Base-by-base conservation (phyloP, 2,113 vertebrate species). In the Toxotes jaculatrix region DNA sequence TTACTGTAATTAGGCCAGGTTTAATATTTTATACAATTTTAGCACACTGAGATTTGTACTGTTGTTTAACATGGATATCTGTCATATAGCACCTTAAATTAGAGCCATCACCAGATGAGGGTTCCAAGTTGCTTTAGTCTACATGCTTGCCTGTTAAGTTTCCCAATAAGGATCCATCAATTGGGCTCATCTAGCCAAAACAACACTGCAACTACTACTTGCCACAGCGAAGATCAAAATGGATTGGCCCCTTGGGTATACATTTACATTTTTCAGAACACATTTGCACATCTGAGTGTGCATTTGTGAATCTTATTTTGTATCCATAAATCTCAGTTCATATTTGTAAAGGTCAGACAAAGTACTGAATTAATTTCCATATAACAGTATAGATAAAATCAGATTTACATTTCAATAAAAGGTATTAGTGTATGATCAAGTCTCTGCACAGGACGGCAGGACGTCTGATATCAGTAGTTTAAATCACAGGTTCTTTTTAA, bases 241-340 rank as follows among this genome's bases (percentile, higher is more conserved):
- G 12, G 43, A 62, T 10, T 19, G 13, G 40, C 1, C 36, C 53
- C 70, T 71, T 74, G 67, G 43, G 67, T 63, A 21, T 31, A 31
- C 40, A 83, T 87, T 85, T 49, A 68, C 76, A 87, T 88, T 70
- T 75, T 64, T 82, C 53, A 76, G 36, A 73, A 32, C 81, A 56
- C 49, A 84, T 89, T 82, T 84, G 77, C 87, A 84, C 74, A 85
- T 86, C 68, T 74, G 67, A 74, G 72, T 63, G 5, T 34, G 43
- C 31, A 62, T 71, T 80, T 77, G 65, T 65, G 83, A 74, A 74
- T 64, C 32, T 74, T 64, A 55, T 53, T 77, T 69, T 77, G 43
- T 36, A 71, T 68, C 71, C 40, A 53, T 23, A 80, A 57, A 19
- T 70, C 60, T 72, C 13, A 43, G 42, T 77, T 68, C n/a, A 38